These are phyloP conservation scores for Acomys russatus DNA, from an alignment of 2,797 vertebrate species.

Conservation along the genomic window DNA sequence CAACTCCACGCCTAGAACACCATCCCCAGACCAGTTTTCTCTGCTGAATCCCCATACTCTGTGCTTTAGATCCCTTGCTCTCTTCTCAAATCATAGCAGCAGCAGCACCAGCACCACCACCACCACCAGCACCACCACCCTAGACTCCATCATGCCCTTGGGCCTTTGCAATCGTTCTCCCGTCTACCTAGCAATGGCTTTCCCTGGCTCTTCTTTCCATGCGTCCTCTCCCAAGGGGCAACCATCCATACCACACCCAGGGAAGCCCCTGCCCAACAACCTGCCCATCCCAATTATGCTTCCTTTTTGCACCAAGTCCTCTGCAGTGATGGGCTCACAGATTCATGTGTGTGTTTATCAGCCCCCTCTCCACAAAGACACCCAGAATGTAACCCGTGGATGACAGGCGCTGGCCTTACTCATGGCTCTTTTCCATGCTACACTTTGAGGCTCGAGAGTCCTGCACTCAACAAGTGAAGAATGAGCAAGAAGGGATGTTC, in stretches of 20 bases:
- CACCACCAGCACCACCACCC: no score
- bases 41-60: background rate
- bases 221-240: background rate
- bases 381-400: background rate
- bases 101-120: no score
- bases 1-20: background rate
- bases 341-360: background rate
- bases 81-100: no score
- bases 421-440: background rate
- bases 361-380: background rate
- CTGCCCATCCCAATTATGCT: background rate
- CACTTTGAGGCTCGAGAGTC: background rate
- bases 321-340: background rate
- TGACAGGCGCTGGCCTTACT: background rate
- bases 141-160: background rate
- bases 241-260: background rate
- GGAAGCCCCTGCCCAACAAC: background rate
- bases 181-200: background rate
- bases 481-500: background rate
- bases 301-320: no score
- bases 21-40: no score
- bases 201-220: background rate
- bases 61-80: background rate
- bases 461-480: background rate
- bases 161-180: background rate